Evolutionary conservation across 2,888 invertebrate genomes (phyloP), one percentile per base, ranked within the genome.

Genomic region (Ellobium chinense): DNA sequence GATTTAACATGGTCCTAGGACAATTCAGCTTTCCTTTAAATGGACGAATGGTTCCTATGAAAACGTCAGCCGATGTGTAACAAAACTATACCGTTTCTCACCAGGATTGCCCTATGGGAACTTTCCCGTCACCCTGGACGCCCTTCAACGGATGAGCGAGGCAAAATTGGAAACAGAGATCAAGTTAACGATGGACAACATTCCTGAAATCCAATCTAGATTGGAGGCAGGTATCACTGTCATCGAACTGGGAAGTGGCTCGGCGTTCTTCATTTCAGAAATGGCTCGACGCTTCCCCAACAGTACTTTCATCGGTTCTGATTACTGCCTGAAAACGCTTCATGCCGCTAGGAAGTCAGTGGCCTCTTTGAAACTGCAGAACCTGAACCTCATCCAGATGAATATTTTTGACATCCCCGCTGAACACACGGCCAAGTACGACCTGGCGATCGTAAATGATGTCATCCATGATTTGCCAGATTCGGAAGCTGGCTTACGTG

Each of bases 401-500:
- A 31, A 65, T 34, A 31, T 65, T 65, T n/a, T 65, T 29, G 31
- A 65, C n/a, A 65, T 65, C 29, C 65, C 65, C 18, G 31, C 14
- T 9, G 31, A 7, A 4, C 18, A 31, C 12, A 12, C 9, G 21
- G 27, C 31, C 65, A 65, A 65, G 29, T 65, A 31, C 29, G 65
- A 65, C 65, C 29, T 65, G 7, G 31, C 34, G 5, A 27, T 65
- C 5, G 24, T 31, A 7, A 65, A 65, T 31, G 65, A 65, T 12
- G 65, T 65, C 65, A 65, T 65, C 34, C 65, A 65, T n/a, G 29
- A 31, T 65, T 24, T 65, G 31, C 65, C 65, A 27, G 34, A 65
- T 31, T 31, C 65, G 3, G 18, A 12, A 12, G 31, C 4, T 9
- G 65, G 65, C 4, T 31, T 65, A 14, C 5, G 5, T 18, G 34